phyloP scores from a whole-genome alignment of 1,140 invertebrate genomes.

The Leptopilina clavipes region DNA sequence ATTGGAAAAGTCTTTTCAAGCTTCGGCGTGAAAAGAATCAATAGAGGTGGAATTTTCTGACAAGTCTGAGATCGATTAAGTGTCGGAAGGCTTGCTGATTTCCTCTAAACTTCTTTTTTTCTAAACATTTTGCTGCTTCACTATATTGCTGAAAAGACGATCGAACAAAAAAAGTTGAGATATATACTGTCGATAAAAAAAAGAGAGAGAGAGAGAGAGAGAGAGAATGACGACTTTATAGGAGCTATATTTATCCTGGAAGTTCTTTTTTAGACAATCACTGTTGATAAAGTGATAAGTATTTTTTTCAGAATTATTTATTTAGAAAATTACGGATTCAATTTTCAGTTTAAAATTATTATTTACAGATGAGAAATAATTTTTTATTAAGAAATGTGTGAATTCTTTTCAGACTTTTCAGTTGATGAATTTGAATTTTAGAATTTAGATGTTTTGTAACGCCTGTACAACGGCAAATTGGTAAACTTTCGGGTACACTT shows the following conservation, averaged over 20 bases:
- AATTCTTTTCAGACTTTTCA: too few relatives aligned
- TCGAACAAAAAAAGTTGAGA: not conserved
- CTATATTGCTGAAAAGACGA: conserved; percentile 5
- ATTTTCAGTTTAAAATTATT: too few relatives aligned
- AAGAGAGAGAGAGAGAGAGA: not conserved
- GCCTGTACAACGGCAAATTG: too few relatives aligned
- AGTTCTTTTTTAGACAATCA: not conserved
- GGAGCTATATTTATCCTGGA: not conserved
- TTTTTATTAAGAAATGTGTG: too few relatives aligned
- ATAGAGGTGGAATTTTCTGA: conserved; percentile 7
- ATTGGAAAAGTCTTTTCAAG: not conserved
- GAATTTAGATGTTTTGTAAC: too few relatives aligned
- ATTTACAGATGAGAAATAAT: too few relatives aligned
- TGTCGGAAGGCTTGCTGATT: conserved; percentile 46
- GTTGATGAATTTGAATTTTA: too few relatives aligned
- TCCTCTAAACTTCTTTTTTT: conserved; percentile 19
- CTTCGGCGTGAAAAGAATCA: conserved; percentile 20
- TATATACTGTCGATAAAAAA: conserved; percentile 14
- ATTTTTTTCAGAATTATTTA: not conserved
- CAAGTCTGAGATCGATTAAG: conserved; percentile 45
- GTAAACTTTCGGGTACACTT: too few relatives aligned
- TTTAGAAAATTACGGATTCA: too few relatives aligned
- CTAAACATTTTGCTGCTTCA: conserved; percentile 26
- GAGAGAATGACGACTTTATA: conserved; percentile 2
- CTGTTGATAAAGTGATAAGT: not conserved